phyloP scores from a whole-genome alignment of 1,140 invertebrate genomes.

The Battus philenor region DNA sequence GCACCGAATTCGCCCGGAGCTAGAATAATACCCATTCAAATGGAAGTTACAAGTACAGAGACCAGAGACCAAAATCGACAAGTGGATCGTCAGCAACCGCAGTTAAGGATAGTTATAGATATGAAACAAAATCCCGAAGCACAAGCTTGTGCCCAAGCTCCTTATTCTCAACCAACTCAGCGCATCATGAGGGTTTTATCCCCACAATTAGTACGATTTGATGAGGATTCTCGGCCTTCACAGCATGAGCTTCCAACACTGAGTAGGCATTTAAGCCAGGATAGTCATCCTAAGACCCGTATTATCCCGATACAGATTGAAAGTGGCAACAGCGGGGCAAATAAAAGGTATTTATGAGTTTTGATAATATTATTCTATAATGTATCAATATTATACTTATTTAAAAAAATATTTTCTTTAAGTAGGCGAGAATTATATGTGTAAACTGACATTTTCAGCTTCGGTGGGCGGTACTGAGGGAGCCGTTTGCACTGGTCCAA shows the following conservation, averaged over 20 bases:
- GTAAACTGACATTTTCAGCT: conserved; percentile 65
- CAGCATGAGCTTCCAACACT: conserved; percentile 56
- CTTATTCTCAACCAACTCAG: conserved; percentile 64
- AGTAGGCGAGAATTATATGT: too few species aligned
- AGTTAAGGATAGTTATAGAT: conserved; percentile 68
- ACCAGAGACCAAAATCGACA: conserved; percentile 45
- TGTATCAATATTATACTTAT: too few species aligned
- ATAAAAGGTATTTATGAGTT: conserved; percentile 46
- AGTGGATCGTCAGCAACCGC: conserved; percentile 49
- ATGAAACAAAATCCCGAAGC: conserved; percentile 54
- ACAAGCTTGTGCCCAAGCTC: conserved; percentile 26
- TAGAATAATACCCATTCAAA: conserved; percentile 69
- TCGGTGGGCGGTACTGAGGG: conserved; percentile 70
- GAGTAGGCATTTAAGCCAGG: conserved; percentile 48
- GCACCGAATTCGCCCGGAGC: conserved; percentile 32
- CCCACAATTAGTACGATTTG: conserved; percentile 64
- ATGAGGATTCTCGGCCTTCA: conserved; percentile 43
- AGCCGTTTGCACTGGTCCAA: conserved; percentile 57
- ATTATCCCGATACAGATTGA: conserved; percentile 76
- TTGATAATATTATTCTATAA: too few species aligned
- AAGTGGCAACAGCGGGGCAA: conserved; percentile 54
- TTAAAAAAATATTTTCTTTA: too few species aligned
- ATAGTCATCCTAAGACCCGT: conserved; percentile 65
- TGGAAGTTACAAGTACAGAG: conserved; percentile 64
- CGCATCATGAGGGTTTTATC: conserved; percentile 70